A percentile compares a stretch with the other conserved stretches of the same genome.
phyloP scores from a whole-genome alignment of 92 coral and sea anemone species.

The Epizoanthus rinbou region DNA sequence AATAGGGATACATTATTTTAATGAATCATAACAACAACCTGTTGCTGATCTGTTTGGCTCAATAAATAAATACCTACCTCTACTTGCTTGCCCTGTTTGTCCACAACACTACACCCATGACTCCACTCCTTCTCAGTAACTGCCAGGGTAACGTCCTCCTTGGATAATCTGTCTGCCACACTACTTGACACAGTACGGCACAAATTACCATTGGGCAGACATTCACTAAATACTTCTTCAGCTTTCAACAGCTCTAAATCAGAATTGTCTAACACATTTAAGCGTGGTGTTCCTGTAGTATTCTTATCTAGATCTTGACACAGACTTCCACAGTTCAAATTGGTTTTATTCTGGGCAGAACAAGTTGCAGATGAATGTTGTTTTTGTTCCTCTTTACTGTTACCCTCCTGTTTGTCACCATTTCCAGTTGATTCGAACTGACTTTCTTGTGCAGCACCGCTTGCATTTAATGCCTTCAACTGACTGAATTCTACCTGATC shows the following conservation, averaged over 20 bases:
- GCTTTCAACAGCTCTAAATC: neutral
- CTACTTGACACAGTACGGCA: neutral
- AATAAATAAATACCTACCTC: conserved; percentile 63
- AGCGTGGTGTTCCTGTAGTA: too few species aligned
- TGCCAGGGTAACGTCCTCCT: conserved; percentile 9
- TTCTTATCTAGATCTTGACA: too few species aligned
- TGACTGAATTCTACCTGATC: conserved; percentile 14
- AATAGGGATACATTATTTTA: too few species aligned
- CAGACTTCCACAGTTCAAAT: neutral
- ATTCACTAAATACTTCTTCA: neutral
- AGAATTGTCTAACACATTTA: neutral
- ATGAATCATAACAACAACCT: too few species aligned
- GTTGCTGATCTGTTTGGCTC: too few species aligned
- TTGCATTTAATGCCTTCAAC: conserved; percentile 28
- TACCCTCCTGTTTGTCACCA: neutral
- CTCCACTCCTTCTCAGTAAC: conserved; percentile 76
- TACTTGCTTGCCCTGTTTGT: conserved; percentile 75
- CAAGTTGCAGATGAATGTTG: neutral
- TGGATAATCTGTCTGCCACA: neutral
- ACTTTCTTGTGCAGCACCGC: neutral
- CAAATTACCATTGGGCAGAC: neutral
- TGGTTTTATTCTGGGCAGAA: neutral
- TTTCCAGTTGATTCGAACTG: neutral
- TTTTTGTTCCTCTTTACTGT: neutral
- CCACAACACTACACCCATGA: conserved; percentile 68